Conservation (phyloP, 2,888 invertebrate species). For the Cremastinae sp. region DNA sequence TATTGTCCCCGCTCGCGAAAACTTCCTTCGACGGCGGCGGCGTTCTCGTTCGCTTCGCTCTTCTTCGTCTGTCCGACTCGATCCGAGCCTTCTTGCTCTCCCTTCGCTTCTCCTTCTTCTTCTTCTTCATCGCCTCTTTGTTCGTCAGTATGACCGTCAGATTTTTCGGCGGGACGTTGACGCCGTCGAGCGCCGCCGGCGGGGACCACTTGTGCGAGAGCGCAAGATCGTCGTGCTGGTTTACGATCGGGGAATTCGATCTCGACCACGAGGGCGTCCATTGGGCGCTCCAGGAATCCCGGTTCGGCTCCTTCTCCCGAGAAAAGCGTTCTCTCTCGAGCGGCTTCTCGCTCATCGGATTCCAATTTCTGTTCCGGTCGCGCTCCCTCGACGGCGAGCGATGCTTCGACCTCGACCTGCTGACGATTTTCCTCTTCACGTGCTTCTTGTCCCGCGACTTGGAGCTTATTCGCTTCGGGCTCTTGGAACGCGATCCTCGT, state of each 20-base stretch:
- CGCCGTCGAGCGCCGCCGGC: conserved; percentile 81
- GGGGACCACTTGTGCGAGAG: conserved; percentile 83
- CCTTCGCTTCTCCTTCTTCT: conserved; percentile 81
- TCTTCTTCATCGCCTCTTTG: conserved; percentile 82
- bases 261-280: conserved; percentile 84
- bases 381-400: conserved; percentile 70
- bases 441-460: conserved; percentile 78
- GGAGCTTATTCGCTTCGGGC: conserved; percentile 70
- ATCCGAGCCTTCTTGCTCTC: conserved; percentile 79
- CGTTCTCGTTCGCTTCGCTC: conserved; percentile 81
- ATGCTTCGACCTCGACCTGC: conserved; percentile 66
- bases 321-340: conserved; percentile 67
- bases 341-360: conserved; percentile 68
- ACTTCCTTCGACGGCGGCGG: conserved; percentile 92
- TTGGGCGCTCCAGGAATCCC: conserved; percentile 75
- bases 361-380: conserved; percentile 76
- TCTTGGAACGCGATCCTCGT: conserved; percentile 74
- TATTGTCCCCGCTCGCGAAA: conserved; percentile 95
- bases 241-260: conserved; percentile 81
- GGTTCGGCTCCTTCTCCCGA: conserved; percentile 66
- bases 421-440: conserved; percentile 74
- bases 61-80: conserved; percentile 80
- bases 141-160: conserved; percentile 84
- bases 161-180: conserved; percentile 81
- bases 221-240: conserved; percentile 65